Base-by-base conservation (phyloP, 37 sponge, comb jelly and placozoan species). In the Cladorhizidae sp. region DNA sequence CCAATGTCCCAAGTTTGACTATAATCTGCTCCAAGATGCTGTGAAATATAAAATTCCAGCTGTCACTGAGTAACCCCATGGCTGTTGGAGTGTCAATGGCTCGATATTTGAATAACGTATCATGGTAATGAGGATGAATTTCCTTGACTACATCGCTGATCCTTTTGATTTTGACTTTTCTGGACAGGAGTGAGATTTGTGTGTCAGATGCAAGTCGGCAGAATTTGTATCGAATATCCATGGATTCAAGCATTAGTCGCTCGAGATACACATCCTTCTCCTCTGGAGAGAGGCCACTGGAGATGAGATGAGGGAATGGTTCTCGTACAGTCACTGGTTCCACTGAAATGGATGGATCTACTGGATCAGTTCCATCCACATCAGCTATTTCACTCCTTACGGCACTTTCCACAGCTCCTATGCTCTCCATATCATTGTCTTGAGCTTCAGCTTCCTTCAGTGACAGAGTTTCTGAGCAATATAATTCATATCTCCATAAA, bases 161-260 rank as follows among this genome's bases (percentile, higher is more conserved):
- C 3, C 32, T 12, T 32, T 28, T 32, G 17, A 65, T 32, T 8
- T 3, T 32, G 31, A 65, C 35, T 32, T 33, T 32, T 65, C 67
- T 25, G 31, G 17, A 3, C 35, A 32, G 67, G 5, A 65, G 35
- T 8, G 67, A 65, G 7, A 33, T 65, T 65, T 25, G 26, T 32
- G 11, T 31, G 12, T 31, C 31, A 1, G 67, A 65, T 29, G 31
- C 3, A 35, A 65, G 67, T 31, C 36, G 20, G 36, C 17, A 2
- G 32, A 65, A 65, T 31, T 65, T 65, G 67, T 31, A 31, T 1
- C 67, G 67, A 17, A 65, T 65, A 17, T 65, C 67, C 67, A 65
- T 65, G 17, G 67, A 29, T 65, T 65, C 67, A 28, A 35, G 31
- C 36, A 65, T 35, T 12, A 65, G 35, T 33, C 35, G 20, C 35